Conservation (phyloP, 1,140 invertebrate species). For the Caligus rogercresseyi region DNA sequence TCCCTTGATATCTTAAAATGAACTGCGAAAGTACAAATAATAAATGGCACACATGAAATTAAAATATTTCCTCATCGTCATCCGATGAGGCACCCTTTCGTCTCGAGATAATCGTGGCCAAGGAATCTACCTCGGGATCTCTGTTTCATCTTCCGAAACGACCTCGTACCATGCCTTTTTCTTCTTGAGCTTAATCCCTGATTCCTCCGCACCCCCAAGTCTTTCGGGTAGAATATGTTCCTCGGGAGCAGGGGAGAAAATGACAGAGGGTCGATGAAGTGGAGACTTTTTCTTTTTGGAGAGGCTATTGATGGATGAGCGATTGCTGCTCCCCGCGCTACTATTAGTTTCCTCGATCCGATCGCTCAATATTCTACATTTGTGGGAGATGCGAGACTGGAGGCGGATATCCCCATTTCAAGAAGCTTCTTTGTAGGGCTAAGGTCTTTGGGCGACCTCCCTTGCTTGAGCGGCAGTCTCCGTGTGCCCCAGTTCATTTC, state of each 20-base stretch:
- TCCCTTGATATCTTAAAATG: no score
- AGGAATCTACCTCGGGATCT: conserved; percentile 3
- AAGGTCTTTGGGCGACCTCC: not conserved
- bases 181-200: not conserved
- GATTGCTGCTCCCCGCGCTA: not conserved
- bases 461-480: not conserved
- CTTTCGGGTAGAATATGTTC: conserved; percentile 13
- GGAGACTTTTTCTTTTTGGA: not conserved
- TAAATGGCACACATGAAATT: no score
- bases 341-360: conserved; percentile 6
- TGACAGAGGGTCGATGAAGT: not conserved
- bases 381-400: not conserved
- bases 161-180: conserved; percentile 15
- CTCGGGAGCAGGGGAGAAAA: not conserved
- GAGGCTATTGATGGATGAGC: not conserved
- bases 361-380: conserved; percentile 1
- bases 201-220: not conserved
- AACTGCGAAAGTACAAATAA: no score
- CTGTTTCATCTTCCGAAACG: conserved; percentile 3
- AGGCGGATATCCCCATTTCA: conserved; percentile 3
- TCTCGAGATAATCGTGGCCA: conserved; percentile 12
- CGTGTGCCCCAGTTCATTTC: conserved; percentile 10
- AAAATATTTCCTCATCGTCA: not conserved
- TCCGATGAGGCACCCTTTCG: not conserved
- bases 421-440: conserved; percentile 7